Percentiles rank a stretch among this genome's conserved stretches.
Conservation (phyloP, 2,797 vertebrate genomes). For the Lepus oiostolus region DNA sequence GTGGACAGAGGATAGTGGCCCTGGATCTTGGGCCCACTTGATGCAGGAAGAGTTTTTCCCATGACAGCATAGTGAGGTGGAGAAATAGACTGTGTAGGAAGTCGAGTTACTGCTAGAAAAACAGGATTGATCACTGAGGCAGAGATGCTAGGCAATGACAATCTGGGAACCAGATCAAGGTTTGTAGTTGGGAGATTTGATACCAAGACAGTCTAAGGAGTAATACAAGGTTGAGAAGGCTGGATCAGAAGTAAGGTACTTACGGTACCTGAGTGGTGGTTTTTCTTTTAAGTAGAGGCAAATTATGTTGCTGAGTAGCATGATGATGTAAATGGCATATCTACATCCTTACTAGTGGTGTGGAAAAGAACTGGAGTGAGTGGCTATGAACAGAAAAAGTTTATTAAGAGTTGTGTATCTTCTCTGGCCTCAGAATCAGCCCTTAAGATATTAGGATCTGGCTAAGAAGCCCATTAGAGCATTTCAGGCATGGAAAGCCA, state of each 20-base stretch:
- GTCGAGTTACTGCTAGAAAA: not conserved
- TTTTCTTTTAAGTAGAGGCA: not conserved
- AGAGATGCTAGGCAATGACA: not conserved
- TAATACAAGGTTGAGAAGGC: not conserved
- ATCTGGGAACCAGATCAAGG: not conserved
- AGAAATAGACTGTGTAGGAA: not conserved
- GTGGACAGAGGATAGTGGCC: not conserved
- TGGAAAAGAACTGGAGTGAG: not conserved
- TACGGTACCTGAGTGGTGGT: not conserved
- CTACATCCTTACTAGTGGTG: not conserved
- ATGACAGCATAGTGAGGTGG: not conserved
- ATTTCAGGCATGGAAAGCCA: no score
- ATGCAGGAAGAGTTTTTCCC: not conserved
- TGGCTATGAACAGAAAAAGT: not conserved
- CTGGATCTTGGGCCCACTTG: not conserved
- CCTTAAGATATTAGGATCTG: no score
- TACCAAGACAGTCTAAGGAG: not conserved
- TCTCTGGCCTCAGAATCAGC: no score
- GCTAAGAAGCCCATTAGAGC: no score
- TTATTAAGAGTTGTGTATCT: not conserved
- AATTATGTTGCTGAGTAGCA: not conserved
- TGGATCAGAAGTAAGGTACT: not conserved
- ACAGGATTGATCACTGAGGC: not conserved
- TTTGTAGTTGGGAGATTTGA: not conserved
- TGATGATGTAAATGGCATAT: not conserved